Evolutionary conservation across 2,888 invertebrate genomes (phyloP).

Genomic region (Sesia apiformis): DNA sequence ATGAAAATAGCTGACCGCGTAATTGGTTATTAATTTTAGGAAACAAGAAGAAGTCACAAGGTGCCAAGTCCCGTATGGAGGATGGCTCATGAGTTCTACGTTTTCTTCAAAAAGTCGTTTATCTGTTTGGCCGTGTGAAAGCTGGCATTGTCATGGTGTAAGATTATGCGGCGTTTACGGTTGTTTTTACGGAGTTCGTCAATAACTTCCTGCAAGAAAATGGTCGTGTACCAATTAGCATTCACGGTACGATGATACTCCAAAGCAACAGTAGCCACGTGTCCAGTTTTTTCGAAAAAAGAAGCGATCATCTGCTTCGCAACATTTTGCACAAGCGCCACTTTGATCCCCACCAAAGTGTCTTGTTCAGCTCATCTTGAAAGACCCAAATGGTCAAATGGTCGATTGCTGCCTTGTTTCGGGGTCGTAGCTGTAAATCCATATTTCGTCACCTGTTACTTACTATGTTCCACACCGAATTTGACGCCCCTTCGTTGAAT

Average conservation of each 20-base stretch:
- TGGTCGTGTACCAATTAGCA: constrained; percentile 3
- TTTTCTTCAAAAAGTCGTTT: constrained; percentile 2
- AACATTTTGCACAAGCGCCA: neutral
- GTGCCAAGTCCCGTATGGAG: neutral
- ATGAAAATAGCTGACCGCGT: neutral
- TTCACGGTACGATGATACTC: constrained; percentile 1
- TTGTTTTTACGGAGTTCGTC: neutral
- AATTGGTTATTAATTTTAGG: neutral
- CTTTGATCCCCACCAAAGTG: neutral
- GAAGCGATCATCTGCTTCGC: neutral
- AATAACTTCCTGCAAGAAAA: constrained; percentile 4
- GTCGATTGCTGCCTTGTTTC: too few relatives aligned
- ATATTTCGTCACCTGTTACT: too few relatives aligned
- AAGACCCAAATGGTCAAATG: too few relatives aligned
- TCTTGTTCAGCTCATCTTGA: neutral
- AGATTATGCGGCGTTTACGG: too few relatives aligned
- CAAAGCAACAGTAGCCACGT: neutral
- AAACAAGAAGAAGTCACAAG: neutral
- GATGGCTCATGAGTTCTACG: constrained; percentile 7
- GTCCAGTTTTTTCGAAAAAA: neutral
- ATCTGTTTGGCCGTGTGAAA: neutral
- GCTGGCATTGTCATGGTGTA: neutral
- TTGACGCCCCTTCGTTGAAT: too few relatives aligned
- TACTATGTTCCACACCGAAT: neutral
- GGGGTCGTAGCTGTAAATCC: too few relatives aligned